phyloP scores from a whole-genome alignment of 2,113 vertebrate genomes.

The Megaleporinus macrocephalus region DNA sequence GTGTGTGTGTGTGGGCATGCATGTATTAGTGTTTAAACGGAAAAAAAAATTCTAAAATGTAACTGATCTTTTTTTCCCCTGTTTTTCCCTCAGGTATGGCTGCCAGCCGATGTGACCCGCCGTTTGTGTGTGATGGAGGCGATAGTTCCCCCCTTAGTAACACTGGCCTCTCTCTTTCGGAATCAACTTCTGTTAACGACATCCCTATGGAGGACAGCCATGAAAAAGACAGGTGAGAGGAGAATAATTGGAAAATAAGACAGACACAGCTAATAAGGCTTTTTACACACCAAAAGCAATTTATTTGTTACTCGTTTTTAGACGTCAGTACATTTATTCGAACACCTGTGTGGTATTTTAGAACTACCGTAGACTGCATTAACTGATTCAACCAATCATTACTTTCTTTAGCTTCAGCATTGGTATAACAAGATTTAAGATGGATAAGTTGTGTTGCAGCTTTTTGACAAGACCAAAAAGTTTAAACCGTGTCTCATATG shows the following conservation, averaged over 20 bases:
- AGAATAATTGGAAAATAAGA: background rate
- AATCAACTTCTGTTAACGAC: slow-evolving; percentile 64
- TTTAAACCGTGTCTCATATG: no score
- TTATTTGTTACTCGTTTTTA: background rate
- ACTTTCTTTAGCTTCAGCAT: no score
- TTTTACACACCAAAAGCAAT: background rate
- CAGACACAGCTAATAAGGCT: background rate
- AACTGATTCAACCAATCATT: no score
- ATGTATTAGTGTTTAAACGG: no score
- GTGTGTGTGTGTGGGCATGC: no score
- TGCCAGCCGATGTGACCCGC: slow-evolving; percentile 67
- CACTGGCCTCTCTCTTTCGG: slow-evolving; percentile 49
- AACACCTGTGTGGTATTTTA: background rate
- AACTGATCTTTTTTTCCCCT: no score
- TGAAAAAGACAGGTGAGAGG: slow-evolving; percentile 84
- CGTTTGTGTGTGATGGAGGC: slow-evolving; percentile 57
- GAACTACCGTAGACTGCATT: no score
- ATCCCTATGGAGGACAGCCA: slow-evolving; percentile 73
- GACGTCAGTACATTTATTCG: background rate
- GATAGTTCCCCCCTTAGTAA: slow-evolving; percentile 64
- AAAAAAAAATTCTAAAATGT: no score
- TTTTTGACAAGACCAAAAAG: no score
- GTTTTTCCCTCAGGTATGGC: slow-evolving; percentile 55
- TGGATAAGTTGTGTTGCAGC: no score
- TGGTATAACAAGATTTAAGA: no score